Evolutionary conservation across 2,113 vertebrate genomes (phyloP), one percentile per base, ranked within the genome.

Genomic region (Pheucticus melanocephalus): DNA sequence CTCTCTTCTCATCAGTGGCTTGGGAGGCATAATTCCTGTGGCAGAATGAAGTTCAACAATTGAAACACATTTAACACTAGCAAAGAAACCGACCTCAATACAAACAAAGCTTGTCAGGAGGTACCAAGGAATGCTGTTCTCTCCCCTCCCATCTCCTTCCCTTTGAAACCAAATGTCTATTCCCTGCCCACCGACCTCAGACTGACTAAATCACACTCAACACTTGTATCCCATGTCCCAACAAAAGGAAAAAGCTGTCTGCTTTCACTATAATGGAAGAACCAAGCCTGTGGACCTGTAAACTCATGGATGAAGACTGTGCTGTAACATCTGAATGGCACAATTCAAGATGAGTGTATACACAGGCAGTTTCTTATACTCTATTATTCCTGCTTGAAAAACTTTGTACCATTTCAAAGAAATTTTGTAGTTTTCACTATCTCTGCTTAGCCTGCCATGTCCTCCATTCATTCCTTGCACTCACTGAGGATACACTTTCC

Each of bases 1-100:
- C 33, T 99, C 99, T 97, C 99, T 98, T 95, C 99, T 99, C 89
- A 99, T 98, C 80, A 99, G 96, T 35, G 99, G 99, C 86, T 99
- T 99, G 10, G 99, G 98, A 93, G 99, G 98, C 97, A 99, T 99
- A 96, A 99, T 99, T 97, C 99, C 99, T 99, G 84, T 25, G 57
- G 95, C 7, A 95, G 45, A 93, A 69, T 50, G 4, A 96, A 86
- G 50, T 87, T 76, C 63, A 93, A 71, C 25, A 86, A 63, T 3
- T 82, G 37, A 82, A 76, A 77, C 6, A 15, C 31, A 19, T 61
- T 59, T 37, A 78, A 35, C 28, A 72, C 30, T 6, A 82, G 71
- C 31, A 85, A 89, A 89, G 39, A 89, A 86, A 69, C 2, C 0
- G 2, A 65, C 11, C 37, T 54, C 35, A 60, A 21, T 11, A 71